Base-by-base conservation (phyloP, 2,113 vertebrate genomes). In the Mus spicilegus region DNA sequence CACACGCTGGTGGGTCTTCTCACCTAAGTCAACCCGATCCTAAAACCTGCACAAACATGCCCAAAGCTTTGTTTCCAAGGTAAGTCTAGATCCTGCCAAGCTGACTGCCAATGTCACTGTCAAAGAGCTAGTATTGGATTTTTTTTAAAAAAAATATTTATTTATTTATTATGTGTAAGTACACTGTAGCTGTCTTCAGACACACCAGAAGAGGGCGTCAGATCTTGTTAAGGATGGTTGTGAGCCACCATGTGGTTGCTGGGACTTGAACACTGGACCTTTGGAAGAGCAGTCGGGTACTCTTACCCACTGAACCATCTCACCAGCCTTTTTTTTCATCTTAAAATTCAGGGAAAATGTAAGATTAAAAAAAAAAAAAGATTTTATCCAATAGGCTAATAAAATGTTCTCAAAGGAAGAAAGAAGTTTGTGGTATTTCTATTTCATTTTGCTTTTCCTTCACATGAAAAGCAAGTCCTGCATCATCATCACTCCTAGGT, bases 321-420 rank as follows among this genome's bases (percentile, higher is more conserved):
- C n/a, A n/a, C n/a, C n/a, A n/a, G n/a, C n/a, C n/a, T n/a, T 77
- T 63, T 63, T 46, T 73, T 33, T 90, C 67, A 90, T 85, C 61
- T 87, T 93, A 94, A 95, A 95, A 92, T 87, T 69, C 77, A 96
- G 58, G 61, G 46, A 90, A 91, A 89, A 33, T 39, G 16, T 22
- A 33, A 33, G 39, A 39, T 69, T 84, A 17, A 33, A 12, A 63
- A 65, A 17, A 33, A 12, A 63, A 65, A 58, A 9, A 82, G 61
- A 82, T 24, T 42, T 61, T 28, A 82, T 82, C 24, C n/a, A 61
- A 61, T 28, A 61, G 80, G 22, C n/a, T 56, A 61, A 61, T 39
- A 39, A 39, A 16, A 82, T 61, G 36, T 39, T 39, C 13, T 82
- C 80, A 82, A 36, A 61, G 24, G 24, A 54, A 49, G 30, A 78